These are phyloP conservation scores for Eurystomus glaucurus DNA, from an alignment of 2,797 vertebrate genomes.

Conservation along the genomic window DNA sequence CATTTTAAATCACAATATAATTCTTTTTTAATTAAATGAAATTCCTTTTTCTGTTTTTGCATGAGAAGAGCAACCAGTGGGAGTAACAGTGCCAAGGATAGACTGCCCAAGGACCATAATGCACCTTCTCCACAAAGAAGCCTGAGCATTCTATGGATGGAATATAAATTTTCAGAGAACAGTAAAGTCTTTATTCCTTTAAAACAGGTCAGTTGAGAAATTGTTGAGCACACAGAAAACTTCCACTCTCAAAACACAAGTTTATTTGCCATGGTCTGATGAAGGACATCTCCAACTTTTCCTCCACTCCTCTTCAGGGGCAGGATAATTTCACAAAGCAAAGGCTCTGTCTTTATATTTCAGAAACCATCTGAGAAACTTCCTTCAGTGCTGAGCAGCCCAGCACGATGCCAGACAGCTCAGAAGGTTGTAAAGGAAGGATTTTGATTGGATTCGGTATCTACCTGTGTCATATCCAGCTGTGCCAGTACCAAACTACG, in stretches of 20 bases:
- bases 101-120: not conserved
- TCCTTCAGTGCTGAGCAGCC: not conserved
- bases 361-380: not conserved
- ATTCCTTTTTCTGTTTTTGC: slow-evolving; percentile 30
- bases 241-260: not conserved
- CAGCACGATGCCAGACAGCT: not conserved
- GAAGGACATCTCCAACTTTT: slow-evolving; percentile 19
- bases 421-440: not conserved
- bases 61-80: slow-evolving; percentile 22
- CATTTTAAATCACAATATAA: slow-evolving; percentile 69
- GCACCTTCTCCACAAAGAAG: slow-evolving; percentile 29
- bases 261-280: not conserved
- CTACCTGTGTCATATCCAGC: not conserved
- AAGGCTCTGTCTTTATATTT: not conserved
- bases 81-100: not conserved
- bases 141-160: not conserved
- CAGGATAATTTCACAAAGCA: not conserved
- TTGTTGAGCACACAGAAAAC: not conserved
- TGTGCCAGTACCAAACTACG: not conserved
- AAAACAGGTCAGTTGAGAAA: slow-evolving; percentile 14
- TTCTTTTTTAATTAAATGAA: slow-evolving; percentile 69
- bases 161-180: slow-evolving; percentile 55
- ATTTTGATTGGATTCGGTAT: not conserved
- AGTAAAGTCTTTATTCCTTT: slow-evolving; percentile 38
- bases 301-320: not conserved